Evolutionary conservation across 2,113 vertebrate species (phyloP), one percentile per base, ranked within the genome.

Genomic region (Oxyura jamaicensis): DNA sequence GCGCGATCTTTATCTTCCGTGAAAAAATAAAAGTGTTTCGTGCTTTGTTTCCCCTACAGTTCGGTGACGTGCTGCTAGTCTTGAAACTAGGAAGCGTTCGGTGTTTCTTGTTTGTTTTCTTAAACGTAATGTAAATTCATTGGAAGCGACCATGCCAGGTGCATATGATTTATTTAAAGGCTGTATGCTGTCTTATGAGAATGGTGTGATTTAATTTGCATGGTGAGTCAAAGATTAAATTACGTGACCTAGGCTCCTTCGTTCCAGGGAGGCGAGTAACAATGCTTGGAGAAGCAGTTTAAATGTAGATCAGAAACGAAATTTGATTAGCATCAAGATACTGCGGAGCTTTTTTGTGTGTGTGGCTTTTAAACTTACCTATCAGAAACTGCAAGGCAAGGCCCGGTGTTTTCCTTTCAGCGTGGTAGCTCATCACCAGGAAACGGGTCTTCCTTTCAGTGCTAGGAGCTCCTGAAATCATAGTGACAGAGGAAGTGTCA

Each of bases 181-280:
- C 29, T 83, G 8, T 68, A 82, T 72, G 73, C 69, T 82, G 73
- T 36, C 42, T 84, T 92, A 78, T 83, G 87, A 78, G 83, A 91
- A 93, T 88, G 79, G 79, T 94, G 79, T 94, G 90, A 94, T 87
- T 95, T 93, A 87, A 90, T 96, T 95, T 95, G 82, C 90, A 83
- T 90, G 94, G 82, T 95, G 90, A 96, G 90, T 95, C 94, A 95
- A 96, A 94, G 91, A 94, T 94, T 93, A 80, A 94, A 91, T 87
- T 93, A 84, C 82, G 48, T 93, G 94, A 90, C 90, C 78, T 42
- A 41, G 78, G 72, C 85, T 59, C 72, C 67, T 86, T 35, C 91
- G 79, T 91, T 95, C 96, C 96, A 93, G 79, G 28, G 46, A 83
- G 75, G 81, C 58, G 82, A 91, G 68, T 87, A 81, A 77, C 65